These are phyloP conservation scores for Narcine bancroftii DNA, from an alignment of 2,113 vertebrate genomes.

Conservation along the genomic window DNA sequence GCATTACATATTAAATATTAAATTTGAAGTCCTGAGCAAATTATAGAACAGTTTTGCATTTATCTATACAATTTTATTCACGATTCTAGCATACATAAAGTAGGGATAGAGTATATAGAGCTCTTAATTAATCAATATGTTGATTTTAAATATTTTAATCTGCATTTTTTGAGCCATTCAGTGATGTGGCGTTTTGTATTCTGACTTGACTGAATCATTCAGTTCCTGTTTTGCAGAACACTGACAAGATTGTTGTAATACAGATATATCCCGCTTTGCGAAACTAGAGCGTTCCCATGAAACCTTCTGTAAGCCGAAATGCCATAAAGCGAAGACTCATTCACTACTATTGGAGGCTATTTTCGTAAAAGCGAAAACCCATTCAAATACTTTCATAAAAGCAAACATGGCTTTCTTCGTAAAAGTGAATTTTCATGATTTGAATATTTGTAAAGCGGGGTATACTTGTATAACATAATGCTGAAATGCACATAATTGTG, in stretches of 20 bases:
- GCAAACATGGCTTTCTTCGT: too few relatives aligned
- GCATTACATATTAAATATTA: background rate
- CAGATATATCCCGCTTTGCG: too few relatives aligned
- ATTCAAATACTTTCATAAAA: too few relatives aligned
- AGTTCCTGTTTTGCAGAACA: background rate
- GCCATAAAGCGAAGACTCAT: too few relatives aligned
- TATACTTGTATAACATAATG: too few relatives aligned
- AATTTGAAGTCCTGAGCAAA: background rate
- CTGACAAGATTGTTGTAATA: background rate
- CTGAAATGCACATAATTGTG: background rate
- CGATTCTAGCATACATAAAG: background rate
- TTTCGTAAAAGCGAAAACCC: too few relatives aligned
- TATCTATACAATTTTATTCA: background rate
- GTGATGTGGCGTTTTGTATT: background rate
- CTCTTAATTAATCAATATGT: background rate
- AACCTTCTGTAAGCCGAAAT: too few relatives aligned
- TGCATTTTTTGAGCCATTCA: background rate
- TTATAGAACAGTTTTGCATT: background rate
- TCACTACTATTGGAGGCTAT: too few relatives aligned
- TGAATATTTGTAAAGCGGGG: too few relatives aligned
- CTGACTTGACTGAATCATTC: background rate
- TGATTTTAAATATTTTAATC: conserved; percentile 27
- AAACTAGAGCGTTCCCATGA: too few relatives aligned
- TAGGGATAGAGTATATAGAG: background rate
- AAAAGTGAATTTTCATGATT: too few relatives aligned